A percentile compares a stretch with the other conserved stretches of the same genome.
Evolutionary conservation across 1,140 invertebrate species (phyloP).

Genomic region (Papilio polyxenes): DNA sequence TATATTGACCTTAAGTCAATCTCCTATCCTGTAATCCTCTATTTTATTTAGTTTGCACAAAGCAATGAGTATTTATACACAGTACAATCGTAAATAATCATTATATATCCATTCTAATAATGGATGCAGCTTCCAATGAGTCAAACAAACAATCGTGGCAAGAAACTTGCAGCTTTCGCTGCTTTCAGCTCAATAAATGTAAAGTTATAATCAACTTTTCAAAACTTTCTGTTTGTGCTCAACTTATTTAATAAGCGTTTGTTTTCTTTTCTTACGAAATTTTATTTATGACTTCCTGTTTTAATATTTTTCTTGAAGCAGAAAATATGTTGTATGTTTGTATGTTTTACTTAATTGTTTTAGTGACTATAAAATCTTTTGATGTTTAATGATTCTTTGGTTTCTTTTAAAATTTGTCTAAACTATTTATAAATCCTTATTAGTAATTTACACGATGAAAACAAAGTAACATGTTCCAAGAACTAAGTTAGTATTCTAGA

Average conservation of each 20-base stretch:
- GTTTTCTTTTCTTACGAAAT: conserved; percentile 39
- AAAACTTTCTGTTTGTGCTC: conserved; percentile 56
- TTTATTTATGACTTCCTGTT: not conserved
- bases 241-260: conserved; percentile 43
- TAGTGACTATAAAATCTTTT: not conserved
- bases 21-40: not conserved
- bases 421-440: not conserved
- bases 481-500: not conserved
- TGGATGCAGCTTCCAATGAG: not conserved
- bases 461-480: not conserved
- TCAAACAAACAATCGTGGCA: conserved; percentile 14
- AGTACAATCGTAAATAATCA: not conserved
- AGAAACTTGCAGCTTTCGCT: conserved; percentile 59
- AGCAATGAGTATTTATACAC: not conserved
- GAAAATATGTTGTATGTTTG: not conserved
- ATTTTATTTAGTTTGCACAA: not conserved
- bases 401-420: not conserved
- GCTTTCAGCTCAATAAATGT: conserved; percentile 46
- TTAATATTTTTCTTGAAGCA: conserved; percentile 7
- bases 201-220: conserved; percentile 65
- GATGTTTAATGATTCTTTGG: not conserved
- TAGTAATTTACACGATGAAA: not conserved
- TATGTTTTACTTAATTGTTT: no score
- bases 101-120: not conserved
- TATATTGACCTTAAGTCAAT: no score